phyloP scores from a whole-genome alignment of 2,113 vertebrate species.

The Shinisaurus crocodilurus region DNA sequence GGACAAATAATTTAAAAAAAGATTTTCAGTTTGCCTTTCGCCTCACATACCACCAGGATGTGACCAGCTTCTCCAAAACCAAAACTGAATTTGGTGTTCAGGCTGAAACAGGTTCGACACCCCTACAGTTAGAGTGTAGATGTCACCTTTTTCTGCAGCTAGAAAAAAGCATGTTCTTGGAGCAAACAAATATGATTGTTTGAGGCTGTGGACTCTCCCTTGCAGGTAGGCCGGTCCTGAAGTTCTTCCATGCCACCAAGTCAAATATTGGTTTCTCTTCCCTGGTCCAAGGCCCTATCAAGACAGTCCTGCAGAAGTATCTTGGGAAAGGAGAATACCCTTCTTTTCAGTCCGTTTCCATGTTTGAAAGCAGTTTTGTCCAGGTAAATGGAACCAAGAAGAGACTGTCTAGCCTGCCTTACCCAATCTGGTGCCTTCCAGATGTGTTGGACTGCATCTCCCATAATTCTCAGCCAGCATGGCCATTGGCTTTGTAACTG shows the following conservation, averaged over 20 bases:
- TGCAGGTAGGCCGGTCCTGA: background rate
- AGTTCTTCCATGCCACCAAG: background rate
- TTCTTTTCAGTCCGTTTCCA: slow-evolving; percentile 8
- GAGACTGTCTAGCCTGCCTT: background rate
- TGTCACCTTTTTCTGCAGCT: background rate
- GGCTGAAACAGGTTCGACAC: no score
- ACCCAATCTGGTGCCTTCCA: no score
- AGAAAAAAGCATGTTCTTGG: no score
- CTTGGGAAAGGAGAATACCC: slow-evolving; percentile 32
- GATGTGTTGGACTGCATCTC: no score
- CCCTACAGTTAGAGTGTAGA: background rate
- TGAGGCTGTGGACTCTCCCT: background rate
- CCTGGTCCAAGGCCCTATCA: background rate
- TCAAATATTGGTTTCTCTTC: background rate
- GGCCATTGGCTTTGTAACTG: no score
- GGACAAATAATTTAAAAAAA: background rate
- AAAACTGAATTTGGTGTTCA: no score
- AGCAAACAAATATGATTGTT: no score
- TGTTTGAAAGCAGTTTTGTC: slow-evolving; percentile 37
- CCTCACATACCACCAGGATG: no score
- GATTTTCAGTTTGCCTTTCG: no score
- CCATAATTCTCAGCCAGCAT: no score
- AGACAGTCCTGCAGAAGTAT: slow-evolving; percentile 11
- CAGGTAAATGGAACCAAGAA: background rate
- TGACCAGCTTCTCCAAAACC: no score